Conservation (phyloP, 2,113 vertebrate species). For the Cyprinus carpio region DNA sequence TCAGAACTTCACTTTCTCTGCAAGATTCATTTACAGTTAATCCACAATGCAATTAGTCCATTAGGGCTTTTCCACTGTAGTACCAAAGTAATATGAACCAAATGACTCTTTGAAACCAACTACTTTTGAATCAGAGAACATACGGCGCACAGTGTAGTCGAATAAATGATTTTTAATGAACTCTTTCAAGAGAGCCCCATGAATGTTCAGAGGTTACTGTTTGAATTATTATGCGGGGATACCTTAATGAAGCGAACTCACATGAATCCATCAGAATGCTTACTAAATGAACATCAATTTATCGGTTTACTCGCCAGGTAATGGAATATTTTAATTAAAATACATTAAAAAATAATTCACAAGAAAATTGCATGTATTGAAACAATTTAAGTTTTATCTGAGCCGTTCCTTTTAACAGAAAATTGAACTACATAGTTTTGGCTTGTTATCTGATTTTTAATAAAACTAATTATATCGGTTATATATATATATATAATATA, state of each 20-base stretch:
- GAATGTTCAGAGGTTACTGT: neutral
- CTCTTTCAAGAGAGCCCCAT: neutral
- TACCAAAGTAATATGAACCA: neutral
- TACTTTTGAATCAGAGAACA: neutral
- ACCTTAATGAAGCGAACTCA: neutral
- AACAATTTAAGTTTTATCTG: no score
- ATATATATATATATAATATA: no score
- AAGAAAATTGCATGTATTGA: no score
- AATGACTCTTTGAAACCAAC: neutral
- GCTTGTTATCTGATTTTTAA: no score
- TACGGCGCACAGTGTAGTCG: neutral
- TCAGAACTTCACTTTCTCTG: neutral
- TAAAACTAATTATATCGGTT: no score
- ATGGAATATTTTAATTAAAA: neutral
- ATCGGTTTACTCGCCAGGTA: neutral
- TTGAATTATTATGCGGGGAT: neutral
- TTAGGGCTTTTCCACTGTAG: neutral
- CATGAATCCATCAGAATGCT: neutral
- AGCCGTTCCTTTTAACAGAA: no score
- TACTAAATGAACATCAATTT: neutral
- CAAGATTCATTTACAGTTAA: neutral
- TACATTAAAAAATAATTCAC: no score
- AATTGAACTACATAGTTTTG: no score
- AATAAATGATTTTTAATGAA: neutral
- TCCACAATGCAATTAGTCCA: neutral